Evolutionary conservation across 2,888 invertebrate species (phyloP), one percentile per base, ranked within the genome.

Genomic region (Siphonodentalium dalli): DNA sequence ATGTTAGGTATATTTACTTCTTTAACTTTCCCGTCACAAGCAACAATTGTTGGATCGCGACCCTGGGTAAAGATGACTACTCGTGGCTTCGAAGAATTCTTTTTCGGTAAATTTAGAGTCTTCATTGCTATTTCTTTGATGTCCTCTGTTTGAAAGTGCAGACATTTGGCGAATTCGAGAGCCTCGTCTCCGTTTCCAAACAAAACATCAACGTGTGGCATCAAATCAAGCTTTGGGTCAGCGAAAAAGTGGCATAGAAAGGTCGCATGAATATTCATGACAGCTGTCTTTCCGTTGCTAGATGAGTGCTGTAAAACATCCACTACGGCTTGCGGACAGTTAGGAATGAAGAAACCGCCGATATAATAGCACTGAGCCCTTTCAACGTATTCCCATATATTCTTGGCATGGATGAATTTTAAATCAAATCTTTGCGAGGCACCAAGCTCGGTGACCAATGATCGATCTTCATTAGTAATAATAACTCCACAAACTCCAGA

Each of bases 401-500:
- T 89, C 0, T 88, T 85, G 44, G 86, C 86, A 26, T 87, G 84
- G 52, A 99, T 85, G 58, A 66, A 76, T 49, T 91, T 90, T 9
- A 87, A 85, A 0, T 91, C 92, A 82, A 97, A 97, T 72, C 87
- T 86, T 83, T 94, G 92, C 0, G 98, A 97, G 6, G 98, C 98
- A 13, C 93, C 96, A 54, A 99, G 85, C 84, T 97, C 91, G 1
- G 99, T 97, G 80, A 93, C 93, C n/a, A 99, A 85, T 3, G 97
- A 98, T 58, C 89, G 88, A 53, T 92, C 90, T 55, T 84, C 82
- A 35, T 84, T 84, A 0, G 95, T 95, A 44, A 99, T 89, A 9
- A 98, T 85, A 39, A 97, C 98, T 0, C 92, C 98, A 84, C 99
- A 99, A 0, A 94, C 93, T 43, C 98, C 98, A 8, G 99, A 99